Evolutionary conservation across 2,888 invertebrate genomes (phyloP).

Genomic region (Brenthis daphne): DNA sequence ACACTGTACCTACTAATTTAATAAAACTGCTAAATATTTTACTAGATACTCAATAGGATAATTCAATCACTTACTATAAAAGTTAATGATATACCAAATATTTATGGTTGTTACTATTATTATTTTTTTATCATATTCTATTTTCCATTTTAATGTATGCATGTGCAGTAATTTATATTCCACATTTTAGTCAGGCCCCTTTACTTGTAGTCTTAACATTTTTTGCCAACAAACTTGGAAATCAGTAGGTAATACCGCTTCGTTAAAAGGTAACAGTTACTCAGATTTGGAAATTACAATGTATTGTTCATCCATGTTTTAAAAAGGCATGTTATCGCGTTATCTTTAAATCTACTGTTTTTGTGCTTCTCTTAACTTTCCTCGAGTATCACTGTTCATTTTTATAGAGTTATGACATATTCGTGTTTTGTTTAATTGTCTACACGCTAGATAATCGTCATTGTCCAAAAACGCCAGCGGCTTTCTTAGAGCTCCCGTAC

Average conservation of each 20-base stretch:
- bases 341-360: slow-evolving; percentile 57
- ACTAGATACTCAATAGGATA: no score
- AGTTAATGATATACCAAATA: no score
- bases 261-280: slow-evolving; percentile 41
- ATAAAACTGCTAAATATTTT: neutral
- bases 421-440: slow-evolving; percentile 60
- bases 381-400: slow-evolving; percentile 57
- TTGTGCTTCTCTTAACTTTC: slow-evolving; percentile 71
- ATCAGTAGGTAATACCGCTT: neutral
- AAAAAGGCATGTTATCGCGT: slow-evolving; percentile 55
- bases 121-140: no score
- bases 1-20: neutral
- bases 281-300: slow-evolving; percentile 33
- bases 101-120: no score
- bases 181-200: no score
- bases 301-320: slow-evolving; percentile 47
- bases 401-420: slow-evolving; percentile 64
- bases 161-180: no score
- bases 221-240: neutral
- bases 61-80: no score
- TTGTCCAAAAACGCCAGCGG: slow-evolving; percentile 69
- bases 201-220: no score
- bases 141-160: no score
- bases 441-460: slow-evolving; percentile 59
- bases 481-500: slow-evolving; percentile 58